Conservation (phyloP, 2,113 vertebrate species). For the Oophaga pumilio region DNA sequence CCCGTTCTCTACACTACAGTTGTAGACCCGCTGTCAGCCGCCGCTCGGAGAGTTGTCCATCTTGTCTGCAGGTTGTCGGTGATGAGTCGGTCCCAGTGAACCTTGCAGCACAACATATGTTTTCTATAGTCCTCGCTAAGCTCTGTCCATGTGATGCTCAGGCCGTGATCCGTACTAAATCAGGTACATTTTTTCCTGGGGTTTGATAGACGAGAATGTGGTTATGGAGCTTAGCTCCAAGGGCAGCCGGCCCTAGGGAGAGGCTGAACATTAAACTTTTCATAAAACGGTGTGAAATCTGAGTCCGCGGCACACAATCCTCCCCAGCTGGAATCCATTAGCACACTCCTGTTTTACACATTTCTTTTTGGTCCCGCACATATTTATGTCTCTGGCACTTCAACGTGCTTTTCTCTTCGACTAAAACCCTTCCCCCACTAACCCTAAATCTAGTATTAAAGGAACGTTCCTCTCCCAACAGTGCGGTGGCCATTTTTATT, state of each 20-base stretch:
- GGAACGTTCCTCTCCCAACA: neutral
- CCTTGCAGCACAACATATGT: neutral
- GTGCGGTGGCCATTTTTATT: neutral
- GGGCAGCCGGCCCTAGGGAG: slow-evolving; percentile 26
- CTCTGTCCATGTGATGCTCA: neutral
- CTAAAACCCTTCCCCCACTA: too few relatives aligned
- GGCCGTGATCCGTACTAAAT: slow-evolving; percentile 17
- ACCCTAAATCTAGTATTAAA: neutral
- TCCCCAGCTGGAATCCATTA: slow-evolving; percentile 30
- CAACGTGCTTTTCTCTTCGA: neutral
- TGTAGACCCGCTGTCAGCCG: neutral
- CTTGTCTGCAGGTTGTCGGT: neutral
- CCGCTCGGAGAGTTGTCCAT: too few relatives aligned
- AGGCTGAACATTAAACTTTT: slow-evolving; percentile 27
- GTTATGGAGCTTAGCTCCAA: slow-evolving; percentile 33
- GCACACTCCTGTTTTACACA: slow-evolving; percentile 35
- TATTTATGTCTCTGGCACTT: slow-evolving; percentile 20
- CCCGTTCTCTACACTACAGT: neutral
- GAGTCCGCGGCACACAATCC: slow-evolving; percentile 25
- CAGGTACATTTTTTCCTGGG: slow-evolving; percentile 27
- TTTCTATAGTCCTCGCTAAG: neutral
- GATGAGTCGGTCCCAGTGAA: neutral
- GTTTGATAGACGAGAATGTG: slow-evolving; percentile 17
- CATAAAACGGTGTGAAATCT: slow-evolving; percentile 45
- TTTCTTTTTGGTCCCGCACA: slow-evolving; percentile 5